Conservation (phyloP, 2,113 vertebrate species). For the Melanocharis versteri region DNA sequence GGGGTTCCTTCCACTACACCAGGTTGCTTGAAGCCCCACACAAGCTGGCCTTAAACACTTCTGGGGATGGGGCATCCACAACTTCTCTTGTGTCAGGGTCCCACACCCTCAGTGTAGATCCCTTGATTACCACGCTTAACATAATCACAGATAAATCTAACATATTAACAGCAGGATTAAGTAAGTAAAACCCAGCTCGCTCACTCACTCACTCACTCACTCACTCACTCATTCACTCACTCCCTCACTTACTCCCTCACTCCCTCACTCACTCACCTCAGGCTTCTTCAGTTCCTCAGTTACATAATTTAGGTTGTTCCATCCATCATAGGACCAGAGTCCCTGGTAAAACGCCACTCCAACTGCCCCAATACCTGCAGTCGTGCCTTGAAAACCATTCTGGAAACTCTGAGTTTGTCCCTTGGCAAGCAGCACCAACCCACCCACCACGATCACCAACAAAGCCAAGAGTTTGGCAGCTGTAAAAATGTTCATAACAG, state of each 20-base stretch:
- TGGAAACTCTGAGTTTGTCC: conserved; percentile 64
- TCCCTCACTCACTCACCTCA: conserved; percentile 53
- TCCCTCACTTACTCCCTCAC: conserved; percentile 60
- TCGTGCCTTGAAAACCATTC: conserved; percentile 75
- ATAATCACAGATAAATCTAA: not conserved
- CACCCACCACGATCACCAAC: conserved; percentile 76
- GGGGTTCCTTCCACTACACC: not conserved
- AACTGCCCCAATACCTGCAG: conserved; percentile 48
- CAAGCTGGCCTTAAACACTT: not conserved
- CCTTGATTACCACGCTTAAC: not conserved
- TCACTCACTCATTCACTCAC: conserved; percentile 35
- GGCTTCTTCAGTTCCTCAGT: conserved; percentile 83
- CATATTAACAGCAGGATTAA: not conserved
- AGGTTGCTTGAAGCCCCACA: not conserved
- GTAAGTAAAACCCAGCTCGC: not conserved
- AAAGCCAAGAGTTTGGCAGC: conserved; percentile 76
- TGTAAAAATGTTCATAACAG: conserved; percentile 77
- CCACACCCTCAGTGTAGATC: not conserved
- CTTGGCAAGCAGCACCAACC: conserved; percentile 65
- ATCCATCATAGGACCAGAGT: conserved; percentile 82
- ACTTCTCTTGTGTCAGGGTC: not conserved
- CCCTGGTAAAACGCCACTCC: conserved; percentile 83
- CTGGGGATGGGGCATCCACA: not conserved
- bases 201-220: conserved; percentile 46
- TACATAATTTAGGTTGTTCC: conserved; percentile 81